These are phyloP conservation scores for Eospalax fontanierii DNA, from an alignment of 2,797 vertebrate species.

Conservation along the genomic window DNA sequence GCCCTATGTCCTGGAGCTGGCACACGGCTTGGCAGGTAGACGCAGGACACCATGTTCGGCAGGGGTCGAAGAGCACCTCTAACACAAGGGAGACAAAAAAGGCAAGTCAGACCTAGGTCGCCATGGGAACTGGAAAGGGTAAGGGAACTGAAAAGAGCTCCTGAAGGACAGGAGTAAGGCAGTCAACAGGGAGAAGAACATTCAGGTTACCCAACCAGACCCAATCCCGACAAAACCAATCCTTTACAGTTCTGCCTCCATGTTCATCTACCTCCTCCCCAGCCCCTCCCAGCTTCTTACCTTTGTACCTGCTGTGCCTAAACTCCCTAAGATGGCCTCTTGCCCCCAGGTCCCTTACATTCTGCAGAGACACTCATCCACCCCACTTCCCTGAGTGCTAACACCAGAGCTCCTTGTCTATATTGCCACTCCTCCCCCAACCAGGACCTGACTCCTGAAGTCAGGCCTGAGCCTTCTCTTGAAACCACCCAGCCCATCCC, in stretches of 20 bases:
- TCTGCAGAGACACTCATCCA: rapidly evolving
- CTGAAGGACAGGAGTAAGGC: rapidly evolving
- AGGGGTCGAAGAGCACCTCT: conserved; percentile 99
- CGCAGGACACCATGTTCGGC: conserved; percentile 98
- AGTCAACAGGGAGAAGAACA: rapidly evolving
- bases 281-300: background rate
- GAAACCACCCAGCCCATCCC: background rate
- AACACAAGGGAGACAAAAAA: conserved; percentile 49
- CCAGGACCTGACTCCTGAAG: rapidly evolving
- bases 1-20: conserved; percentile 95
- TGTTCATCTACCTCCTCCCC: background rate
- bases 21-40: conserved; percentile 98
- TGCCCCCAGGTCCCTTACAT: background rate
- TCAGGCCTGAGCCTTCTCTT: too few relatives aligned
- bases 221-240: background rate
- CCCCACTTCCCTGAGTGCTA: background rate
- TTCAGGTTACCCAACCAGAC: background rate
- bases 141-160: rapidly evolving
- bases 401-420: background rate
- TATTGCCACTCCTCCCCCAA: background rate
- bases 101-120: background rate
- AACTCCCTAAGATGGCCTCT: rapidly evolving
- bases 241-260: too few relatives aligned
- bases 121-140: rapidly evolving
- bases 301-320: rapidly evolving